These are phyloP conservation scores for Drosophila macrothrix DNA, from an alignment of 2,888 invertebrate genomes.

Conservation along the genomic window DNA sequence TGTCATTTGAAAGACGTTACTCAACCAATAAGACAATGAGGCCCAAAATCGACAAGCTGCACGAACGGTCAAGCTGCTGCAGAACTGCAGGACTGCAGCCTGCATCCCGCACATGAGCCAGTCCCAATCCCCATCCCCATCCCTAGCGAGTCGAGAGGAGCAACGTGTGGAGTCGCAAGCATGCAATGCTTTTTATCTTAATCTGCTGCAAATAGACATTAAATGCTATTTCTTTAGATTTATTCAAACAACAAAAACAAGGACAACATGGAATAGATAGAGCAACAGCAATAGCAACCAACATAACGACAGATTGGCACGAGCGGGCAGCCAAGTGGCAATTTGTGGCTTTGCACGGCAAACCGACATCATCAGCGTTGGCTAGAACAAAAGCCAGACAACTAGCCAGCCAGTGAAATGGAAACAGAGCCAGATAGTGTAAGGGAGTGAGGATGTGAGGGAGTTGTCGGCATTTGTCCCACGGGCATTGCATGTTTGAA, in stretches of 20 bases:
- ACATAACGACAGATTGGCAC: constrained; percentile 75
- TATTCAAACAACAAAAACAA: constrained; percentile 67
- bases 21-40: constrained; percentile 54
- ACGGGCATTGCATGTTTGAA: constrained; percentile 78
- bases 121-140: constrained; percentile 19
- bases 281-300: constrained; percentile 46
- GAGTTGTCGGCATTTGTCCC: constrained; percentile 75
- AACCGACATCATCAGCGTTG: constrained; percentile 77
- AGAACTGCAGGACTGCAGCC: constrained; percentile 12
- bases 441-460: constrained; percentile 18
- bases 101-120: constrained; percentile 17
- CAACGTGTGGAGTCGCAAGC: constrained; percentile 36
- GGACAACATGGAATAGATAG: constrained; percentile 24
- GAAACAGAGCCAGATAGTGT: constrained; percentile 15
- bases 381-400: constrained; percentile 76
- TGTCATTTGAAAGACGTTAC: constrained; percentile 62
- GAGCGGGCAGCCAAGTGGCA: constrained; percentile 79
- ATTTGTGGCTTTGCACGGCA: constrained; percentile 80
- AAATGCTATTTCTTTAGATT: constrained; percentile 82
- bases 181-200: constrained; percentile 76
- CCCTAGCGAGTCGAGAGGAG: constrained; percentile 17
- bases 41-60: constrained; percentile 75
- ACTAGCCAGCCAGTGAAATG: constrained; percentile 39
- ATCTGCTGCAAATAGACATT: constrained; percentile 82
- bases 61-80: constrained; percentile 56